Conservation (phyloP, 2,797 vertebrate genomes). For the Schizopygopsis pylzovi region DNA sequence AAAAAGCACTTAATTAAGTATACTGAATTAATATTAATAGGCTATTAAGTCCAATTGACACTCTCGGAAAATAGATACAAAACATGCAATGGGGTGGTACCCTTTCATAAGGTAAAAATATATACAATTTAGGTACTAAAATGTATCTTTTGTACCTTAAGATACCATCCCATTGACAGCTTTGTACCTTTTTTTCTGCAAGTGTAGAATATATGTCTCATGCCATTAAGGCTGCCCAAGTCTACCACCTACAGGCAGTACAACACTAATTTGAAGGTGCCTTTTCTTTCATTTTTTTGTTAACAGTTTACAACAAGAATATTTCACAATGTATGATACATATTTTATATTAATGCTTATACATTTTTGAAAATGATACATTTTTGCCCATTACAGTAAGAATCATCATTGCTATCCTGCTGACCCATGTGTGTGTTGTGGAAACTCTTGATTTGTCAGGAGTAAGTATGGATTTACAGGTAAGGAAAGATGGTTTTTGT, state of each 20-base stretch:
- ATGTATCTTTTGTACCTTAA: background rate
- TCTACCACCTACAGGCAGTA: background rate
- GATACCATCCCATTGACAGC: background rate
- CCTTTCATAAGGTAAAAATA: no score
- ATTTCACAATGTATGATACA: background rate
- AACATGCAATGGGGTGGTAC: no score
- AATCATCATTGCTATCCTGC: slow-evolving; percentile 5
- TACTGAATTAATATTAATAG: background rate
- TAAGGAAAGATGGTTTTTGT: background rate
- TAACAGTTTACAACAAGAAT: background rate
- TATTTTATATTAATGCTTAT: background rate
- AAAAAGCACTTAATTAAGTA: background rate
- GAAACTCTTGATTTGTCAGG: slow-evolving; percentile 30
- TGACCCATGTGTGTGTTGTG: slow-evolving; percentile 30
- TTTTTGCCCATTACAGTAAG: background rate
- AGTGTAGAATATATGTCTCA: background rate
- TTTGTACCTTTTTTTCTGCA: no score
- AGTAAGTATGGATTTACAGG: slow-evolving; percentile 14
- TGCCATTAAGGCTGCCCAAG: background rate
- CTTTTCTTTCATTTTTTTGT: background rate
- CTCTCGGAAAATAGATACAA: no score
- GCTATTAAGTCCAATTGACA: no score
- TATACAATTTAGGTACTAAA: no score
- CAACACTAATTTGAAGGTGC: background rate
- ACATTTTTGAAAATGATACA: background rate